Evolutionary conservation across 2,113 vertebrate species (phyloP).

Genomic region (Etheostoma spectabile): DNA sequence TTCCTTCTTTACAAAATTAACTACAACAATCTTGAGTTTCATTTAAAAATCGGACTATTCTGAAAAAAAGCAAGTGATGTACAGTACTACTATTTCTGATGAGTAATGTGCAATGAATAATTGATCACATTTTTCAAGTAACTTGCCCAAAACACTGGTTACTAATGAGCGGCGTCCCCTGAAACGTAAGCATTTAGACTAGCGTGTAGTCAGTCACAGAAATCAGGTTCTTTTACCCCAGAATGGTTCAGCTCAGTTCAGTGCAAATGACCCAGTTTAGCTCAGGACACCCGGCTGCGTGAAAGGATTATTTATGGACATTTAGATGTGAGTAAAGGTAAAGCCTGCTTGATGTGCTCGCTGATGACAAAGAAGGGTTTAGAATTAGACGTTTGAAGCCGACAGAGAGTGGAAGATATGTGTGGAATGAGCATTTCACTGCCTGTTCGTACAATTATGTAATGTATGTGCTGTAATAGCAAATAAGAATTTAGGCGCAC

Average conservation of each 20-base stretch:
- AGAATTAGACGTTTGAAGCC: conserved; percentile 15
- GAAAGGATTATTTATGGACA: conserved; percentile 30
- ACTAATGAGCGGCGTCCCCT: background rate
- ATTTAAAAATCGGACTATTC: background rate
- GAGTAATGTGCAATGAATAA: background rate
- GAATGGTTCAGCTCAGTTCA: conserved; percentile 2
- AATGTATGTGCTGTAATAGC: conserved; percentile 70
- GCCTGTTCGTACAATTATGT: conserved; percentile 70
- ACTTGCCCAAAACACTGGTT: background rate
- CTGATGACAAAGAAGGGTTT: conserved; percentile 26
- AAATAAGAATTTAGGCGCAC: conserved; percentile 59
- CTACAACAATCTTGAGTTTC: background rate
- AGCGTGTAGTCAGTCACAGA: background rate
- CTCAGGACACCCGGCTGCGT: conserved; percentile 28
- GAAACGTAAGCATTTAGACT: background rate
- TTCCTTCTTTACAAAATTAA: too few relatives aligned
- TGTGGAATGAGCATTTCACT: conserved; percentile 76
- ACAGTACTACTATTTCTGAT: background rate
- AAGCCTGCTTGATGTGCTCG: conserved; percentile 16
- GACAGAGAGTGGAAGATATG: conserved; percentile 39
- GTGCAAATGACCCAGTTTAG: conserved; percentile 15
- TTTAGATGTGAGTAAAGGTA: conserved; percentile 12
- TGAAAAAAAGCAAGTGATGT: background rate
- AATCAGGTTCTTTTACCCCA: background rate
- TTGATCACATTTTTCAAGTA: background rate